Conservation (phyloP, 2,797 vertebrate species). For the Channallabes apus region DNA sequence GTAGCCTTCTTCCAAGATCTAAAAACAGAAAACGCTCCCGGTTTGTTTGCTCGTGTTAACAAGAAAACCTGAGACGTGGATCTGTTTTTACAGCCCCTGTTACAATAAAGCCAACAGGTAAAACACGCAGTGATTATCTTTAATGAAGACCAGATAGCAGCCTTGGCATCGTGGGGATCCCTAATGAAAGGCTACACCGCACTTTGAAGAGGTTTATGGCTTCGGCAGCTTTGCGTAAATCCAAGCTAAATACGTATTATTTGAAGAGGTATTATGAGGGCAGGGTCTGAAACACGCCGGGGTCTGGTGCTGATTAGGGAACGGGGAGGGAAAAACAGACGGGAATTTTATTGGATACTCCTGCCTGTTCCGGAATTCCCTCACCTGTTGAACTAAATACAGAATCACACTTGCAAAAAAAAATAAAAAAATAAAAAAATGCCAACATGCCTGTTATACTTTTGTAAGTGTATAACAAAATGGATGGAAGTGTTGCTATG, state of each 20-base stretch:
- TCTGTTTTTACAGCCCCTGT: slow-evolving; percentile 77
- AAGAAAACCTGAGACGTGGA: slow-evolving; percentile 74
- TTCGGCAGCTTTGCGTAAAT: slow-evolving; percentile 77
- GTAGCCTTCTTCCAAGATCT: slow-evolving; percentile 32
- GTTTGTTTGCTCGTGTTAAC: slow-evolving; percentile 74
- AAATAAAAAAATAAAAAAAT: not conserved
- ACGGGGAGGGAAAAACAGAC: slow-evolving; percentile 57
- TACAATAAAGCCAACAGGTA: slow-evolving; percentile 81
- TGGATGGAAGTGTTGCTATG: not conserved
- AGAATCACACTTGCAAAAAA: slow-evolving; percentile 19
- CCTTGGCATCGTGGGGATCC: slow-evolving; percentile 73
- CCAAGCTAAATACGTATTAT: slow-evolving; percentile 83
- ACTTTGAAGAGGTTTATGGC: slow-evolving; percentile 85
- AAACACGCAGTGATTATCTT: slow-evolving; percentile 80
- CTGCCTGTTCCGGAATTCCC: slow-evolving; percentile 70
- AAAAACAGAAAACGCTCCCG: slow-evolving; percentile 57
- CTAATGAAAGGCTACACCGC: slow-evolving; percentile 81
- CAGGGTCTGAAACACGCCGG: slow-evolving; percentile 67
- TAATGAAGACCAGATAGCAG: slow-evolving; percentile 81
- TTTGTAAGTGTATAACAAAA: not conserved
- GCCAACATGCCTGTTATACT: not conserved
- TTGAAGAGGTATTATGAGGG: slow-evolving; percentile 81
- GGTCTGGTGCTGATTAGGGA: slow-evolving; percentile 77
- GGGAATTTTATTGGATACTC: slow-evolving; percentile 73
- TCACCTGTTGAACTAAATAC: slow-evolving; percentile 55